Evolutionary conservation across 1,140 invertebrate species (phyloP), one percentile per base, ranked within the genome.

Genomic region (Apolygus lucorum): DNA sequence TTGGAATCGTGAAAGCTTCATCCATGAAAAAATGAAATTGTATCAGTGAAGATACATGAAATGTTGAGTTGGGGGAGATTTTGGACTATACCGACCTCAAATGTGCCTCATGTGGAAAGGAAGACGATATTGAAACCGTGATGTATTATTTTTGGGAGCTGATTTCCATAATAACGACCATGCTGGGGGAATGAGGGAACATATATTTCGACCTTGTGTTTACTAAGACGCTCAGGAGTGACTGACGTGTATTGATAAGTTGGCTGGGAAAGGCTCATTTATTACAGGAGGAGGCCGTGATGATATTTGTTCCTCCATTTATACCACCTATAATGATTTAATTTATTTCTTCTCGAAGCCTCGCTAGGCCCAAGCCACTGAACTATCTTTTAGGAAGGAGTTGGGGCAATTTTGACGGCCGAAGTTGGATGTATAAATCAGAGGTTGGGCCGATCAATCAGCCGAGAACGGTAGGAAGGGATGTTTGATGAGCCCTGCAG

Each of bases 191-290:
- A 59, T 22, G 54, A 21, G 22, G 34, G 54, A 59, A 59, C 54
- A 59, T 59, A 59, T 59, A 59, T 59, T 59, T 22, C 54, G 54
- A 21, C 54, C 54, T 22, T 59, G 22, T 59, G 54, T 59, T 59
- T 59, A 59, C 54, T 22, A 59, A 42, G 34, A 59, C 54, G 54
- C 54, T 59, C 54, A 4, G 54, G n/a, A n/a, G 54, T 59, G 54
- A 59, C 54, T 59, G 54, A 59, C 54, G 54, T 59, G 54, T 59
- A 59, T 59, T 59, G 54, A 59, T 59, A 59, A 59, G 54, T 24
- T 21, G 54, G 13, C 22, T 59, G 22, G 54, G 54, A 59, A 14
- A 8, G 54, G 54, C 54, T 59, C 54, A 59, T 59, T 59, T 59
- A 59, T 59, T 14, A 59, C 22, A 24, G 22, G 54, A 8, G 2